These are phyloP conservation scores for Desmophyllum pertusum DNA, from an alignment of 92 coral and sea anemone genomes.

Conservation along the genomic window DNA sequence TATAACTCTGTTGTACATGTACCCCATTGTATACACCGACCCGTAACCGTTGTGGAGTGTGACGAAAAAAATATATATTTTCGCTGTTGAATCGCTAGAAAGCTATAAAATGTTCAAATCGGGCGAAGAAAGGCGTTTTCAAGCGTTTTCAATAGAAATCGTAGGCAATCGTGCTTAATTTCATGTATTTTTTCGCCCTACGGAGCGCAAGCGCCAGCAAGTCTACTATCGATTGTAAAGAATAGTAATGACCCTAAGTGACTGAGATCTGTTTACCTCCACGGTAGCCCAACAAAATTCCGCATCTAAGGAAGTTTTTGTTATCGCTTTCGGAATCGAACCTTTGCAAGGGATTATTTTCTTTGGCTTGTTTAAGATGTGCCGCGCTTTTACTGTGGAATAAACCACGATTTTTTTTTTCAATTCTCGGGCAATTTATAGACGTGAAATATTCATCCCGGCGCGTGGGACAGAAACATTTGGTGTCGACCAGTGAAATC, in stretches of 20 bases:
- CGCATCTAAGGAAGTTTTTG: constrained; percentile 17
- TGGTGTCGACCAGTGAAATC: constrained; percentile 1
- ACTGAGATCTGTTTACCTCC: constrained; percentile 55
- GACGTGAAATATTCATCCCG: neutral
- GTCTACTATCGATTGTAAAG: constrained; percentile 76
- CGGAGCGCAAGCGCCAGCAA: constrained; percentile 85
- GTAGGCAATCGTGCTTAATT: constrained; percentile 58
- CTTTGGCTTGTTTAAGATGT: constrained; percentile 1
- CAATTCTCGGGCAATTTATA: neutral
- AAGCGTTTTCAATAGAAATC: constrained; percentile 55
- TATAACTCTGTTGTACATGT: constrained; percentile 34
- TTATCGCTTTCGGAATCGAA: constrained; percentile 32
- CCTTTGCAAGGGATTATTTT: constrained; percentile 25
- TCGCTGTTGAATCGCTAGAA: neutral
- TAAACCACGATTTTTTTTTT: neutral
- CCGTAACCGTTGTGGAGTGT: constrained; percentile 10
- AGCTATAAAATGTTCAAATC: neutral
- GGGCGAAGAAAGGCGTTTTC: neutral
- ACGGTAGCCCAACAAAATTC: constrained; percentile 13
- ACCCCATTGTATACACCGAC: constrained; percentile 29
- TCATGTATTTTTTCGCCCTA: constrained; percentile 81
- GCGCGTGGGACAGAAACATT: neutral
- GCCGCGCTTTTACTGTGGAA: constrained; percentile 4
- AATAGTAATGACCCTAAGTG: constrained; percentile 50
- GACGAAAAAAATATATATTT: neutral